Base-by-base conservation (phyloP, 2,888 invertebrate genomes). In the Sphaeridia pumilis region DNA sequence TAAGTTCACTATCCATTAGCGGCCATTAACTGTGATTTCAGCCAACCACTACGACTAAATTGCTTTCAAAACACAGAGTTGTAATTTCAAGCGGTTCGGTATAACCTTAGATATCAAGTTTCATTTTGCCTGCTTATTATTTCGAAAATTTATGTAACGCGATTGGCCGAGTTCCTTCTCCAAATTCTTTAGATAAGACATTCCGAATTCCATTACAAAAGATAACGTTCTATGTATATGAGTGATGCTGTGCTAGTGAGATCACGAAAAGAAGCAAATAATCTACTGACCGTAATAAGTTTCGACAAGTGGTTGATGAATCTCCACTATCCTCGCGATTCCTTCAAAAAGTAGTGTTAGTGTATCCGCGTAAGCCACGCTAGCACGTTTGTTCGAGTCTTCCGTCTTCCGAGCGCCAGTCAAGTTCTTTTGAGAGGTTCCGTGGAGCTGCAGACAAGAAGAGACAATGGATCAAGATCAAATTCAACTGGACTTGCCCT, bases 301-400 rank as follows among this genome's bases (percentile, higher is more conserved):
- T 69, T 92, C 89, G 27, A 93, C 81, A 26, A 90, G 77, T 1
- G 90, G 88, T 66, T 90, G 87, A 71, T 90, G 87, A 4, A 84
- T 79, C 71, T 92, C 89, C 26, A 92, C 76, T 5, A 87, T 79
- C 54, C 84, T 74, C 1, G 89, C 89, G 54, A 90, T 81, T 26
- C 83, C 83, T 70, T 93, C 92, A 69, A 90, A 84, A 52, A 93
- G 72, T 44, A 84, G 73, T 0, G 87, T 89, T 58, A 90, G 71
- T 0, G 87, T 82, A 67, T 93, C 92, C 0, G 90, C 86, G 73
- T 81, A 92, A 41, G 87, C 78, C 21, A 90, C 80, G 63, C 79
- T 77, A 14, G 81, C 76, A 57, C 88, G 74, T 66, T 83, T 83
- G 66, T 87, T 86, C 0, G 75, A 76, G 48, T 74, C 72, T 41